Evolutionary conservation across 2,888 invertebrate genomes (phyloP).

Genomic region (Zootermopsis nevadensis): DNA sequence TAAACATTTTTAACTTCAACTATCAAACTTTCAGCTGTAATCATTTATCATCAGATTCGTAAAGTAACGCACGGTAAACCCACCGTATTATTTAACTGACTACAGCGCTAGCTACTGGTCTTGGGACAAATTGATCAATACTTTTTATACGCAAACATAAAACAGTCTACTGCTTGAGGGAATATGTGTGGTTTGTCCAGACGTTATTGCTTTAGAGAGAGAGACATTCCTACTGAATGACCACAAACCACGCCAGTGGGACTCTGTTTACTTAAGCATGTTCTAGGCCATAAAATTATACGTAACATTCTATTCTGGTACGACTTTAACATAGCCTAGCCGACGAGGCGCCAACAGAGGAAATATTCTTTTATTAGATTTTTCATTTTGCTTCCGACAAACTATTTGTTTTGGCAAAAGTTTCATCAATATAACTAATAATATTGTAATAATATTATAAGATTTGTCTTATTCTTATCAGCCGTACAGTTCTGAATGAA

Average conservation of each 20-base stretch:
- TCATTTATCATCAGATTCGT: conserved; percentile 21
- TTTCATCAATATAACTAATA: too few relatives aligned
- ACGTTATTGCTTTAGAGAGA: conserved; percentile 18
- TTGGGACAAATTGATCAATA: conserved; percentile 17
- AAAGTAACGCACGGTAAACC: not conserved
- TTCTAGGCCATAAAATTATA: conserved; percentile 19
- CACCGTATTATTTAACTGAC: not conserved
- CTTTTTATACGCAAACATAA: conserved; percentile 21
- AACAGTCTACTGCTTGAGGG: not conserved
- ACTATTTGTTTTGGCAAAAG: too few relatives aligned
- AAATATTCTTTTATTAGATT: not conserved
- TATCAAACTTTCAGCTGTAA: conserved; percentile 33
- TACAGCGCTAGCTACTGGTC: not conserved
- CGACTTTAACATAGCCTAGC: not conserved
- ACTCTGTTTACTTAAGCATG: conserved; percentile 22
- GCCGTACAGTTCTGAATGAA: too few relatives aligned
- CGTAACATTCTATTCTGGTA: not conserved
- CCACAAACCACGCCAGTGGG: not conserved
- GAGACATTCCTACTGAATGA: conserved; percentile 11
- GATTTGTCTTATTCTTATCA: too few relatives aligned
- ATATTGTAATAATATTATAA: too few relatives aligned
- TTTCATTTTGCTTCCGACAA: not conserved
- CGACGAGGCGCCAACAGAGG: not conserved
- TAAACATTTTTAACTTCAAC: conserved; percentile 43
- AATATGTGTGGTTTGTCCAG: conserved; percentile 16